A percentile compares a stretch with the other conserved stretches of the same genome.
Evolutionary conservation across 2,113 vertebrate species (phyloP).

Genomic region (Oncorhynchus clarkii): DNA sequence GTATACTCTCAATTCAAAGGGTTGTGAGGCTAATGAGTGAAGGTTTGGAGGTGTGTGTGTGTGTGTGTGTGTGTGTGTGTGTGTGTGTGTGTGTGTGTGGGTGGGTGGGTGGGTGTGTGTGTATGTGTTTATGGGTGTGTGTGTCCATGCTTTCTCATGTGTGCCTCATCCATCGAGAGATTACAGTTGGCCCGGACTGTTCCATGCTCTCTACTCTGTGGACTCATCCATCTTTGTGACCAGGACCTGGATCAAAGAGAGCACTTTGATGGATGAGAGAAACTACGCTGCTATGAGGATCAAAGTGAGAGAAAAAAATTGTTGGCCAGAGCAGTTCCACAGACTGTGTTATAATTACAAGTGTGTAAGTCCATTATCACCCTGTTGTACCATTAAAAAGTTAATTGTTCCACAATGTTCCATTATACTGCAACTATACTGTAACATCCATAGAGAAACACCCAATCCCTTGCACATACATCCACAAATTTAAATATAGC

Average conservation of each 20-base stretch:
- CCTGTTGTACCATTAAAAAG: background rate
- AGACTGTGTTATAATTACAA: background rate
- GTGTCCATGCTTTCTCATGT: background rate
- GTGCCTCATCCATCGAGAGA: background rate
- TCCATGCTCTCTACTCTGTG: background rate
- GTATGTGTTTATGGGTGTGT: background rate
- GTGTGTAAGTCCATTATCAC: background rate
- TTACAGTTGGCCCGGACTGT: background rate
- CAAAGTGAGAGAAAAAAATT: background rate
- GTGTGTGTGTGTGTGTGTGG: background rate
- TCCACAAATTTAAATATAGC: too few species aligned
- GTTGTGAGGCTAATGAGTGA: background rate
- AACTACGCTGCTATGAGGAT: background rate
- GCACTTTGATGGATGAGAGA: background rate
- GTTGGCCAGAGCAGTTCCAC: background rate
- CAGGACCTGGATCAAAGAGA: background rate
- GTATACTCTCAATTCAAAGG: background rate
- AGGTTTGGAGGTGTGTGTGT: background rate
- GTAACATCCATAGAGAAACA: background rate
- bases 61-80: background rate
- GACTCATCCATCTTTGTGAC: slow-evolving; percentile 5
- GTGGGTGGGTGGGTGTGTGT: background rate
- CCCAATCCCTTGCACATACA: background rate
- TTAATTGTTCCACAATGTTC: too few species aligned
- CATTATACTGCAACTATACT: background rate